Conservation (phyloP, 2,797 vertebrate genomes). For the Muraenolepis orangiensis region DNA sequence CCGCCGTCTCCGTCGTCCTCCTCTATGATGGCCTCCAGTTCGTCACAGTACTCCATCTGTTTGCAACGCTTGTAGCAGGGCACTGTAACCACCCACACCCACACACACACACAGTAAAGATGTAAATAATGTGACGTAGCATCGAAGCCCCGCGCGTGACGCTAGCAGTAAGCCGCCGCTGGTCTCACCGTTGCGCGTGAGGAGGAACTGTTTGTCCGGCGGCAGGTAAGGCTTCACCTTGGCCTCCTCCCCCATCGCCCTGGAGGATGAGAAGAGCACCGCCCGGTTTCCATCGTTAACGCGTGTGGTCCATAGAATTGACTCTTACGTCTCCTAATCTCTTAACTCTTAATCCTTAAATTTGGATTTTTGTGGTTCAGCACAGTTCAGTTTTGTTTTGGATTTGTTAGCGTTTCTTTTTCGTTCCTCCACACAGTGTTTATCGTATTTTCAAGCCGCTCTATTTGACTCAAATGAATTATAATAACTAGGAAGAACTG, state of each 20-base stretch:
- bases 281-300: too few relatives aligned
- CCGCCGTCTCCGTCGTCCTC: constrained; percentile 98
- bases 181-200: constrained; percentile 93
- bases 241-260: constrained; percentile 90
- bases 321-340: too few relatives aligned
- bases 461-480: too few relatives aligned
- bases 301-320: too few relatives aligned
- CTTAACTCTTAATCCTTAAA: too few relatives aligned
- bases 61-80: constrained; percentile 98
- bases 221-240: constrained; percentile 96
- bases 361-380: too few relatives aligned
- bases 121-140: neutral
- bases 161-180: neutral
- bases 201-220: constrained; percentile 91
- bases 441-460: too few relatives aligned
- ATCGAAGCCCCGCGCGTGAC: neutral
- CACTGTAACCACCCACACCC: constrained; percentile 65
- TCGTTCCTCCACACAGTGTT: too few relatives aligned
- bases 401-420: too few relatives aligned
- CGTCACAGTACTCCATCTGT: constrained; percentile 99
- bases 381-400: too few relatives aligned
- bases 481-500: too few relatives aligned
- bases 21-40: constrained; percentile 98
- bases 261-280: constrained; percentile 45
- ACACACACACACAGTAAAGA: neutral